Evolutionary conservation across 2,113 vertebrate genomes (phyloP), one percentile per base, ranked within the genome.

Genomic region (Penelope pileata): DNA sequence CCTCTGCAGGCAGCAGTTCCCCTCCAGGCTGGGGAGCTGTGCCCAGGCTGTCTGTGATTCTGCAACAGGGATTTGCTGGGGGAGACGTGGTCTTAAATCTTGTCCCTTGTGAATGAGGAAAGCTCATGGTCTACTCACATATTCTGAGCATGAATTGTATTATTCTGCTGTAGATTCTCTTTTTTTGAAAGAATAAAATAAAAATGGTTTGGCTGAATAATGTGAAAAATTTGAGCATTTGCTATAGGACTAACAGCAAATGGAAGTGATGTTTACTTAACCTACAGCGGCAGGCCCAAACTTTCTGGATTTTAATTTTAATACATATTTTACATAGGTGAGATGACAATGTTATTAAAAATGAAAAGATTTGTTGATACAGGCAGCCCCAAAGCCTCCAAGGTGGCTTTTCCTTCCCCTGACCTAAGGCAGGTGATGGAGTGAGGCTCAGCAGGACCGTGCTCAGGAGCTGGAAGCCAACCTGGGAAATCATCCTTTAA

Each of bases 281-380:
- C 94, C 90, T 51, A 7, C 93, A 78, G 85, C 12, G 6, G 2
- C 72, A 81, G 51, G 5, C 38, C 29, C 79, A 75, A 74, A 6
- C 83, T 64, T 78, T 12, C 17, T 43, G 85, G 53, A 21, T n/a
- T 88, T 90, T 50, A 6, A 77, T 83, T 36, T 47, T 15, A 56
- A 68, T 3, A 2, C 56, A 32, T 91, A 32, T 78, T 91, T 96
- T 60, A 78, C 83, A 34, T 75, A 64, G 64, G 85, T 78, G 72
- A 94, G 83, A 88, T 94, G 90, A 64, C 91, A 83, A 11, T 24
- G 60, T 90, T 91, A 78, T 95, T 81, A 78, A 90, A 94, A 95
- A 75, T 1, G 36, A 50, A 73, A 68, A 74, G 29, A 8, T 32
- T 51, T 70, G 82, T 86, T 58, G 79, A 80, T 72, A 78, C 29